Conservation (phyloP, 2,113 vertebrate species). For the Phodopus roborovskii region DNA sequence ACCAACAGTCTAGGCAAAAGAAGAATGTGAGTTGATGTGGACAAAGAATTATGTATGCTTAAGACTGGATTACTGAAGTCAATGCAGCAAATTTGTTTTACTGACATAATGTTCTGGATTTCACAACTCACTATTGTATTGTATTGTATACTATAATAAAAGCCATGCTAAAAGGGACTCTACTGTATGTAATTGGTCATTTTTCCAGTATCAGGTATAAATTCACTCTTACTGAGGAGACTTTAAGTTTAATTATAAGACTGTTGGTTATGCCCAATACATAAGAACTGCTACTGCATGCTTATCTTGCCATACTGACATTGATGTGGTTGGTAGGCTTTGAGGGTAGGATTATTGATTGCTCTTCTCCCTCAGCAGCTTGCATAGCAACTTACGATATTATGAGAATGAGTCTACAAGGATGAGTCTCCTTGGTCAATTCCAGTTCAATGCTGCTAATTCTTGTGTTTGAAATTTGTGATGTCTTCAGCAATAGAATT, state of each 20-base stretch:
- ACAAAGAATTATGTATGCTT: not conserved
- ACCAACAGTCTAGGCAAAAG: not conserved
- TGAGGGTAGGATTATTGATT: not conserved
- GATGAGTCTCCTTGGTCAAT: not conserved
- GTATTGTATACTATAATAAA: not conserved
- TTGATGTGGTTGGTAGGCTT: too few species aligned
- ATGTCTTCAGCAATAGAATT: not conserved
- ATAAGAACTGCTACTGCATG: not conserved
- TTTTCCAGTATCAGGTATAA: not conserved
- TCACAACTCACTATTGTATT: not conserved
- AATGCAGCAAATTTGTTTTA: not conserved
- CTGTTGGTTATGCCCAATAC: not conserved
- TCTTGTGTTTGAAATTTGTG: not conserved
- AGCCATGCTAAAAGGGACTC: not conserved
- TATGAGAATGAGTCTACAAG: not conserved
- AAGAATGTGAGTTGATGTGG: not conserved
- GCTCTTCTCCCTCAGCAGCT: not conserved
- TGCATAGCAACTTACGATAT: not conserved
- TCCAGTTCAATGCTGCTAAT: not conserved
- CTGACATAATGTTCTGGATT: rapidly evolving
- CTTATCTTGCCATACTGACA: not conserved
- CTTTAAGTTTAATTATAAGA: not conserved
- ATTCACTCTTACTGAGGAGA: not conserved
- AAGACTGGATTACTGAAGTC: not conserved
- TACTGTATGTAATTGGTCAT: not conserved